These are phyloP conservation scores for Clamator glandarius DNA, from an alignment of 2,797 vertebrate species.

Conservation along the genomic window DNA sequence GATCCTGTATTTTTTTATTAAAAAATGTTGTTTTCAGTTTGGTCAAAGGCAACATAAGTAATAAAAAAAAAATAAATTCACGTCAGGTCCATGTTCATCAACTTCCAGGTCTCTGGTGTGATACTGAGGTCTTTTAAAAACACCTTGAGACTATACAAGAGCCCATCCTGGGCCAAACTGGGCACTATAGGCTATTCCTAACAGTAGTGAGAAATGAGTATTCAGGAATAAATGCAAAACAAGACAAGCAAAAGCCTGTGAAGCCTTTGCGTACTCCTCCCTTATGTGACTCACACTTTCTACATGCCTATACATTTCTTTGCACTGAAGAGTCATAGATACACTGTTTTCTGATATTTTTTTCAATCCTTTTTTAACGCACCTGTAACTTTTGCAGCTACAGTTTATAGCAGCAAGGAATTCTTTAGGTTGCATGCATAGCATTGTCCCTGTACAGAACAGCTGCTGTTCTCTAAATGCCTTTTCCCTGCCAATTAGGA, in stretches of 20 bases:
- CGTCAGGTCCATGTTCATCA: not conserved
- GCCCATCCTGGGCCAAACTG: not conserved
- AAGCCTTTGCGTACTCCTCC: not conserved
- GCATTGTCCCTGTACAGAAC: not conserved
- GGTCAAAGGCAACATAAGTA: not conserved
- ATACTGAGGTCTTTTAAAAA: not conserved
- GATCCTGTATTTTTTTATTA: not conserved
- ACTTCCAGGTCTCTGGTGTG: not conserved
- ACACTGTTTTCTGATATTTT: not conserved
- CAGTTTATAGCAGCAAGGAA: not conserved
- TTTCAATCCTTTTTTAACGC: not conserved
- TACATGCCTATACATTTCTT: not conserved
- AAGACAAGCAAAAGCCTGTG: not conserved
- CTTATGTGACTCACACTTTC: not conserved
- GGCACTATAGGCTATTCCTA: fast-evolving
- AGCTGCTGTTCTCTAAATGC: not conserved
- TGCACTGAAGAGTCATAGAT: not conserved
- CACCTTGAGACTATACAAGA: not conserved
- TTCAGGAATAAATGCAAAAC: not conserved
- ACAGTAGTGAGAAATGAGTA: not conserved
- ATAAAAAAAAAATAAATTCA: not conserved
- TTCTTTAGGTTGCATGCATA: not conserved
- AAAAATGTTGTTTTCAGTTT: not conserved
- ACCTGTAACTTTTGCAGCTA: not conserved
- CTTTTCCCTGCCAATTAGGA: not conserved